phyloP scores from a whole-genome alignment of 2,888 invertebrate genomes.

The Furcula furcula region DNA sequence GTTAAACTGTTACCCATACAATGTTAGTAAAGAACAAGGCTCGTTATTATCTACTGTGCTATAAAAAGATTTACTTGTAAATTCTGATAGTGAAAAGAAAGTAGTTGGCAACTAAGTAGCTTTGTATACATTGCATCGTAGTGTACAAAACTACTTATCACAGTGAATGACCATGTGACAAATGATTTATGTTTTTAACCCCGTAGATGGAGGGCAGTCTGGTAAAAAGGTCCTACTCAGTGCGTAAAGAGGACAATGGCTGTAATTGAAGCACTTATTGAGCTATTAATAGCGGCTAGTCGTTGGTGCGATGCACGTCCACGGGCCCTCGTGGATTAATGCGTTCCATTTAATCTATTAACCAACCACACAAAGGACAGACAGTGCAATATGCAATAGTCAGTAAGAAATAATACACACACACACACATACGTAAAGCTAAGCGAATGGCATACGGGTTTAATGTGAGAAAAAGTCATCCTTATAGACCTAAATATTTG shows the following conservation, averaged over 20 bases:
- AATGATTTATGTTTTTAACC: too few relatives aligned
- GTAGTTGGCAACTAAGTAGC: conserved; percentile 14
- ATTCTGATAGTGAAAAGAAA: conserved; percentile 20
- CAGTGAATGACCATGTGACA: too few relatives aligned
- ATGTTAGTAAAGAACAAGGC: conserved; percentile 13
- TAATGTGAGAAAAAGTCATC: too few relatives aligned
- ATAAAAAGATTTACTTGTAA: conserved; percentile 18
- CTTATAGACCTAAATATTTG: too few relatives aligned
- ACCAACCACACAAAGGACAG: conserved; percentile 52
- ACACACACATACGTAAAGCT: too few relatives aligned
- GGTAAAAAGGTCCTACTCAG: too few relatives aligned
- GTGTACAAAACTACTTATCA: too few relatives aligned
- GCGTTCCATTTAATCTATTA: conserved; percentile 72
- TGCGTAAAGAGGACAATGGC: conserved; percentile 47
- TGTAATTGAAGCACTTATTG: conserved; percentile 68
- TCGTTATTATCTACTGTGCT: conserved; percentile 13
- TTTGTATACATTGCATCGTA: too few relatives aligned
- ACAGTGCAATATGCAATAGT: conserved; percentile 13
- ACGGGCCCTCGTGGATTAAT: conserved; percentile 54
- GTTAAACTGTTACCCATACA: conserved; percentile 6
- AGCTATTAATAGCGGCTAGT: conserved; percentile 56
- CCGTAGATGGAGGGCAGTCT: too few relatives aligned
- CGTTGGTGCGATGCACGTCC: conserved; percentile 35
- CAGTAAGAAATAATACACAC: neutral
- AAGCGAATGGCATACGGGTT: too few relatives aligned